phyloP scores from a whole-genome alignment of 2,113 vertebrate genomes.

The Pteruthius melanotis region DNA sequence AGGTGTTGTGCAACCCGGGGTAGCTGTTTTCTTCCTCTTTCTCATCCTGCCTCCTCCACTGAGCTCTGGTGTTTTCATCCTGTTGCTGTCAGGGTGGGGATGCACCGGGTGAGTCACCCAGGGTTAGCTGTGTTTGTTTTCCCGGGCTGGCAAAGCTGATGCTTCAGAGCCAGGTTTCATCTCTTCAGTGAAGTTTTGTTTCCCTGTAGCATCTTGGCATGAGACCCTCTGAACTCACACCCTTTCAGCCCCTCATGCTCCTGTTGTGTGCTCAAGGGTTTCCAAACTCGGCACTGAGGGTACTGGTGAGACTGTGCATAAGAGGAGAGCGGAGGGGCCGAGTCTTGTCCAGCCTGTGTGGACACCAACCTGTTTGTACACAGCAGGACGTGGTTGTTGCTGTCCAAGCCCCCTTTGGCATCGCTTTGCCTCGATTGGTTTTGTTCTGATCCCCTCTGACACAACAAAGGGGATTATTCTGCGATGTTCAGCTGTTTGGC shows the following conservation, averaged over 20 bases:
- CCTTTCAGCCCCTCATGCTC: not conserved
- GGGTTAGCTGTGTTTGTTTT: not conserved
- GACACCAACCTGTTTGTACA: not conserved
- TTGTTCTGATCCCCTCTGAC: not conserved
- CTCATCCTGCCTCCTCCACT: not conserved
- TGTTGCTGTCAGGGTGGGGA: constrained; percentile 1
- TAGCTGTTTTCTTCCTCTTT: constrained; percentile 43
- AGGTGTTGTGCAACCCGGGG: not conserved
- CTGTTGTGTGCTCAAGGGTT: not conserved
- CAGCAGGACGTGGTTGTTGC: not conserved
- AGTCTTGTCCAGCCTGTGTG: not conserved
- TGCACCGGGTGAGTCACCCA: not conserved
- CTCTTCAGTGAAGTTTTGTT: not conserved
- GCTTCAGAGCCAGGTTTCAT: not conserved
- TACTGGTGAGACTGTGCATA: rapidly evolving
- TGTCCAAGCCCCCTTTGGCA: not conserved
- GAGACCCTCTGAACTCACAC: not conserved
- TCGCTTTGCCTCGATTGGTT: not conserved
- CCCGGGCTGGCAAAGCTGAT: not conserved
- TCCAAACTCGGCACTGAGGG: not conserved
- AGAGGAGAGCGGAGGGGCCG: rapidly evolving
- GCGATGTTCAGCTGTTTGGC: constrained; percentile 9
- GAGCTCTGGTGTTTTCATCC: not conserved
- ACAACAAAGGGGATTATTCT: constrained; percentile 48
- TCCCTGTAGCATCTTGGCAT: no score